Percentiles rank a stretch among this genome's conserved stretches.
These are phyloP conservation scores for Acomys russatus DNA, from an alignment of 2,797 vertebrate species.

Conservation along the genomic window DNA sequence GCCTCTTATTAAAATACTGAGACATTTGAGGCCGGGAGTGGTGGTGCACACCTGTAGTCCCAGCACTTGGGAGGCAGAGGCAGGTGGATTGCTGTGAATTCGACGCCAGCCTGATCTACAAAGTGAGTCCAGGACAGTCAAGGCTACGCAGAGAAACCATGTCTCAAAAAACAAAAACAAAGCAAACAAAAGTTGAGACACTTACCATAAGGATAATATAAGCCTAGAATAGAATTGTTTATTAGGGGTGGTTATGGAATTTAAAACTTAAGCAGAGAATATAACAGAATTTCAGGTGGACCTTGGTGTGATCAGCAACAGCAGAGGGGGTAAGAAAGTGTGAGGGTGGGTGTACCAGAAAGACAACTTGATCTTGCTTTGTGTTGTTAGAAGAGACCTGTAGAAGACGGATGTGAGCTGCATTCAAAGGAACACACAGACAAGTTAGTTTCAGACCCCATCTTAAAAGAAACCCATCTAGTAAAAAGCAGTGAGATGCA, in stretches of 20 bases:
- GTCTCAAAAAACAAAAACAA: no score
- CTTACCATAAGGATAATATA: background rate
- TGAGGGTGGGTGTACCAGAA: accelerated
- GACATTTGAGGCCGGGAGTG: no score
- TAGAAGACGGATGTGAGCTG: background rate
- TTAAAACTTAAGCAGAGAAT: background rate
- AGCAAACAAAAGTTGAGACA: no score
- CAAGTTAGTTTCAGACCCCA: background rate
- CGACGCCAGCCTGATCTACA: no score
- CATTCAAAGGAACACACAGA: background rate
- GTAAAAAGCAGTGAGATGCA: background rate
- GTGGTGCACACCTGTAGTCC: no score
- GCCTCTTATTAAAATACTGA: background rate
- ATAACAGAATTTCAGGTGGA: background rate
- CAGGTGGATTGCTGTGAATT: no score
- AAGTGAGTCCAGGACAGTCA: no score
- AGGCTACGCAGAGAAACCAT: no score
- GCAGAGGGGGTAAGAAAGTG: background rate
- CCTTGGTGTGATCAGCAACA: background rate
- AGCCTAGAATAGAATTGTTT: background rate
- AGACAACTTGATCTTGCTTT: background rate
- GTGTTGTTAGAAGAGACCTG: background rate
- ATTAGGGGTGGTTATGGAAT: no score
- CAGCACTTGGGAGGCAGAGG: no score
- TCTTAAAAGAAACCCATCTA: background rate